A percentile compares a stretch with the other conserved stretches of the same genome.
These are phyloP conservation scores for Takifugu flavidus DNA, from an alignment of 2,113 vertebrate species.

Conservation along the genomic window DNA sequence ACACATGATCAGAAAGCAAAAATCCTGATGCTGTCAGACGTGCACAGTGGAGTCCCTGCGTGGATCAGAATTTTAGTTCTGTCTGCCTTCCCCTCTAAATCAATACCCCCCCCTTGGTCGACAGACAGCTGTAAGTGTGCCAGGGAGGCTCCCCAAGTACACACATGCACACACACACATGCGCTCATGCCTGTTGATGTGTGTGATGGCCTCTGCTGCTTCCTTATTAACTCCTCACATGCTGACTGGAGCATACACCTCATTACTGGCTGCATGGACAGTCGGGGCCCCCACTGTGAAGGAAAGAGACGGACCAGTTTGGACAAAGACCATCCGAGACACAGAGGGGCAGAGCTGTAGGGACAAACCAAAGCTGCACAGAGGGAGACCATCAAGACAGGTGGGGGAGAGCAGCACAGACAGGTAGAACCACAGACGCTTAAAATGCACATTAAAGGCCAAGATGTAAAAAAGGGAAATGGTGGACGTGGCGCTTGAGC, in stretches of 20 bases:
- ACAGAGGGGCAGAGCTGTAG: constrained; percentile 31
- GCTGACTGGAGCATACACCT: constrained; percentile 68
- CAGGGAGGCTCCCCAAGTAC: constrained; percentile 49
- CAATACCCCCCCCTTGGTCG: constrained; percentile 64
- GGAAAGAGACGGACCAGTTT: constrained; percentile 18
- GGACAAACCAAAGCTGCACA: constrained; percentile 37
- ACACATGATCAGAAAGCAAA: constrained; percentile 4
- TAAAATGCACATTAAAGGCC: constrained; percentile 1
- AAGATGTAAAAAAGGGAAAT: background rate
- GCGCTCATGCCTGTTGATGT: constrained; percentile 64
- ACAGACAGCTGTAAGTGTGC: constrained; percentile 65
- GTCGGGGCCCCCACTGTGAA: constrained; percentile 48
- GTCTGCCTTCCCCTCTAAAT: constrained; percentile 68
- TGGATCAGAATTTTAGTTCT: constrained; percentile 69
- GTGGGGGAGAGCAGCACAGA: constrained; percentile 10
- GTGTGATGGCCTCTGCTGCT: constrained; percentile 67
- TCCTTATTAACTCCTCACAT: constrained; percentile 78
- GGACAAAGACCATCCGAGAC: constrained; percentile 37
- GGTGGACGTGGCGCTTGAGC: too few species aligned
- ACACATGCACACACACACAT: constrained; percentile 29
- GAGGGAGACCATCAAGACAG: constrained; percentile 40
- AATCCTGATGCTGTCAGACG: constrained; percentile 32
- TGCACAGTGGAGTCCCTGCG: constrained; percentile 46
- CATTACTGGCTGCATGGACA: constrained; percentile 69
- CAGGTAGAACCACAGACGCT: constrained; percentile 10